Percentiles rank a stretch among this genome's conserved stretches.
phyloP scores from a whole-genome alignment of 2,113 vertebrate genomes.

The Ameiurus melas region DNA sequence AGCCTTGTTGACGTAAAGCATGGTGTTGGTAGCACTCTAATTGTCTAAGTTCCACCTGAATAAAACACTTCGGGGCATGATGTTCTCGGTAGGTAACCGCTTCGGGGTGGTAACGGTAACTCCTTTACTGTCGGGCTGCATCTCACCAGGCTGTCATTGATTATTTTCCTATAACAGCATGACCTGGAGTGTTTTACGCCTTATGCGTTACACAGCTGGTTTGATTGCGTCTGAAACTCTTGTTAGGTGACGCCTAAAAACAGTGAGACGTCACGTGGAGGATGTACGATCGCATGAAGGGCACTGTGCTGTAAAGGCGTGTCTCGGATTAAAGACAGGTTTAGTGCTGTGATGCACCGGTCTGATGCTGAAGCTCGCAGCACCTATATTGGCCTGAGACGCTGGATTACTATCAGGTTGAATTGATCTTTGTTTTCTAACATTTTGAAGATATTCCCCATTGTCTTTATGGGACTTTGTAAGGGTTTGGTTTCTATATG shows the following conservation, averaged over 20 bases:
- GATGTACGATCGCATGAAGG: not conserved
- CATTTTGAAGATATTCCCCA: not conserved
- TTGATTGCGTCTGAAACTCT: not conserved
- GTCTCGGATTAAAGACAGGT: not conserved
- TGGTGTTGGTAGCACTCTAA: not conserved
- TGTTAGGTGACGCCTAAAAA: not conserved
- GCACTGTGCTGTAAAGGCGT: not conserved
- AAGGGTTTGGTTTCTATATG: not conserved
- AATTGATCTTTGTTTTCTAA: not conserved
- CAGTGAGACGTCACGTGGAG: not conserved
- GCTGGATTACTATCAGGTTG: not conserved
- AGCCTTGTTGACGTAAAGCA: not conserved
- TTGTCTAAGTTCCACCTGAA: not conserved
- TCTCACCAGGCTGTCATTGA: no score
- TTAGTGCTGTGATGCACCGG: conserved; percentile 9
- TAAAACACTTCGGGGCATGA: not conserved
- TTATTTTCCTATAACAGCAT: not conserved
- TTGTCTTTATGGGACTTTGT: not conserved
- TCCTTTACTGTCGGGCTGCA: not conserved
- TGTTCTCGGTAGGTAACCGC: not conserved
- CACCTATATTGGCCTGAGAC: not conserved
- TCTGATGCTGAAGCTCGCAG: not conserved
- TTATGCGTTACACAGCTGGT: not conserved
- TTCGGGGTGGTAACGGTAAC: not conserved
- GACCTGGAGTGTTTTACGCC: not conserved